Evolutionary conservation across 2,797 vertebrate species (phyloP).

Genomic region (Falco biarmicus): DNA sequence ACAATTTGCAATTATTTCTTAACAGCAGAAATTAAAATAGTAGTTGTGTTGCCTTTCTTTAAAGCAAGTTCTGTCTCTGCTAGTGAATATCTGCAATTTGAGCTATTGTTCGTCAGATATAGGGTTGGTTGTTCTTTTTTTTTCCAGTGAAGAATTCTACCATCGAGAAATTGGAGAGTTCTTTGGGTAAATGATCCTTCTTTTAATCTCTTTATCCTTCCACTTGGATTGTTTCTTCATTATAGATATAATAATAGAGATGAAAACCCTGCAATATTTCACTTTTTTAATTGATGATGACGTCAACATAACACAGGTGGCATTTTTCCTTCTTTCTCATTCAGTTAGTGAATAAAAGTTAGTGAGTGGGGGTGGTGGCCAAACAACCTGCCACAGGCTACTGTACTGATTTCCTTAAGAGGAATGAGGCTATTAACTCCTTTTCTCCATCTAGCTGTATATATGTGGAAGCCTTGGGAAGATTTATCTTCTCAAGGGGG

Average conservation of each 20-base stretch:
- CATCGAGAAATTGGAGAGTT: neutral
- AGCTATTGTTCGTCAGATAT: neutral
- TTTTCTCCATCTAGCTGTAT: neutral
- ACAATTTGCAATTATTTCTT: neutral
- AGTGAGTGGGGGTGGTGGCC: neutral
- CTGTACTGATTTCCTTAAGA: neutral
- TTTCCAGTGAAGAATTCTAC: neutral
- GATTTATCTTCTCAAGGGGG: rapidly evolving
- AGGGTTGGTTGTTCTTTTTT: neutral
- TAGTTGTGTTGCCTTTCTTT: neutral
- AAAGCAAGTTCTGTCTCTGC: neutral
- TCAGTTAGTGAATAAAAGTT: neutral
- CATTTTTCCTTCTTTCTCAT: neutral
- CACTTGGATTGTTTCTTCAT: neutral
- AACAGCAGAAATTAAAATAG: neutral
- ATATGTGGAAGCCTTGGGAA: neutral
- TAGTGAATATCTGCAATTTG: neutral
- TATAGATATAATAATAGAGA: neutral
- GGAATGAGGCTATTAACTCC: rapidly evolving
- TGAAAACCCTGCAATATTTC: neutral
- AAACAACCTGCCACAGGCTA: neutral
- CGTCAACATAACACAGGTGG: neutral
- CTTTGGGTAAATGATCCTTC: neutral
- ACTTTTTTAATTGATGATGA: neutral
- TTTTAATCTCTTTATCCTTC: neutral